Evolutionary conservation across 1,140 invertebrate genomes (phyloP), one percentile per base, ranked within the genome.

Genomic region (Diachasma alloeum): DNA sequence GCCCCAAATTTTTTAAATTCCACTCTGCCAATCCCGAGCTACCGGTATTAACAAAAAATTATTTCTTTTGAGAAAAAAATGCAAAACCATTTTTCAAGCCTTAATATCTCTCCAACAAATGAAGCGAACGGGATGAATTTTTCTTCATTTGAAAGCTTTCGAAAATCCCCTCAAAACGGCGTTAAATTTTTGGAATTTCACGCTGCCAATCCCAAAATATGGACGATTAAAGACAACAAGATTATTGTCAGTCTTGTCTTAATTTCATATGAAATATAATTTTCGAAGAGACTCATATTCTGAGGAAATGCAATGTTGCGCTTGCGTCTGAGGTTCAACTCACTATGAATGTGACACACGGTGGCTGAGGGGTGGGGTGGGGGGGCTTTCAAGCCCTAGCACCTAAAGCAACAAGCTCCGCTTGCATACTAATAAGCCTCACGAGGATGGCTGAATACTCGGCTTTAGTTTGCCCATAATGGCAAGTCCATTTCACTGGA

Each of bases 391-490:
- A 74, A 75, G 73, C 37, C 44, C 44, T 48, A 46, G 44, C 37
- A 75, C 74, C 66, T 69, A 75, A 69, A 67, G 66, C 66, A 75
- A 75, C 74, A 75, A 69, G 74, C 74, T 75, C 36, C 74, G 42
- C 74, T 75, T 75, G 74, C 74, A 75, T 75, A 69, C 74, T 75
- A 75, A 75, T 75, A 69, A 75, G 46, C 74, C 66, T 68, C 31
- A 36, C 67, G 26, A 75, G 67, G 66, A 75, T 71, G 42, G 82
- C 80, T 84, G 84, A 86, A 85, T 85, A 83, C 81, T 80, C 82
- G 82, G 85, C 83, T 87, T 87, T 85, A 87, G 85, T 87, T 86
- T 86, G 78, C 81, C 81, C 85, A 87, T 87, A 88, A 88, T 87
- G 81, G 86, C 84, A 76, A 87, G 85, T 88, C 86, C 87, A 87